phyloP scores from a whole-genome alignment of 2,113 vertebrate genomes.

The Pipra filicauda region DNA sequence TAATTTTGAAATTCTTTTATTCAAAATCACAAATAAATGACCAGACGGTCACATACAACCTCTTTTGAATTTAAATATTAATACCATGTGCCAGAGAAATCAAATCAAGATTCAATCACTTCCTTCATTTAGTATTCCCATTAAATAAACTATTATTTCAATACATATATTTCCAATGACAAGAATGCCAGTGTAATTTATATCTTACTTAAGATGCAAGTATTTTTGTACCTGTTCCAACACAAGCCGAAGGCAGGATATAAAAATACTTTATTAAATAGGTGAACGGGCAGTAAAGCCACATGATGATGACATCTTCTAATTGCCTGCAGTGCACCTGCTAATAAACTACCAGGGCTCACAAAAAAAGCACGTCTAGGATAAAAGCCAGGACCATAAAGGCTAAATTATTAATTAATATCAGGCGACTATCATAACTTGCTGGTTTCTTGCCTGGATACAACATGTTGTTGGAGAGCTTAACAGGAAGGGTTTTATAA shows the following conservation, averaged over 20 bases:
- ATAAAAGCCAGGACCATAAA: slow-evolving; percentile 51
- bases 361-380: background rate
- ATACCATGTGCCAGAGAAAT: background rate
- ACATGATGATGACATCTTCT: background rate
- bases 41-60: background rate
- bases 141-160: background rate
- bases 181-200: background rate
- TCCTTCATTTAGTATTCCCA: background rate
- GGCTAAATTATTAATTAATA: slow-evolving; percentile 68
- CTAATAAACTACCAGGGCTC: slow-evolving; percentile 39
- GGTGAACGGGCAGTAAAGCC: background rate
- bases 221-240: slow-evolving; percentile 6
- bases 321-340: slow-evolving; percentile 35
- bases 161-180: background rate
- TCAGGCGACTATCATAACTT: slow-evolving; percentile 23
- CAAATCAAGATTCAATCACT: background rate
- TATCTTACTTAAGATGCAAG: background rate
- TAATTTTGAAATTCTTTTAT: background rate
- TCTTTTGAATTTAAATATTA: background rate
- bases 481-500: background rate
- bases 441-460: slow-evolving; percentile 51
- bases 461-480: background rate
- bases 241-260: background rate
- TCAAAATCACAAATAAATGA: background rate
- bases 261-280: slow-evolving; percentile 47